These are phyloP conservation scores for Ips nitidus DNA, from an alignment of 1,140 invertebrate species.

Conservation along the genomic window DNA sequence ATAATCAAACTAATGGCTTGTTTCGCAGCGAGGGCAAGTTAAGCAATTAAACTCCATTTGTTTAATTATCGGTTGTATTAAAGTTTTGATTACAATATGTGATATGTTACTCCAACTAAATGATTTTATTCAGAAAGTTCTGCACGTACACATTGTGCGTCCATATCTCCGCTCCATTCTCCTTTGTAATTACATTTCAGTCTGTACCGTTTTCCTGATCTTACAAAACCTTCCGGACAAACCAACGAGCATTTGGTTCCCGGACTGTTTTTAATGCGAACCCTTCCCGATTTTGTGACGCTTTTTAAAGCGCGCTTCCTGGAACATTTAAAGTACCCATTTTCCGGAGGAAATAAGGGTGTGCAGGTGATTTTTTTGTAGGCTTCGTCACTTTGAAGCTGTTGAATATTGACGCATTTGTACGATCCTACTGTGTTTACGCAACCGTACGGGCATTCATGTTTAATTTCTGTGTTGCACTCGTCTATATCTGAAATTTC, in stretches of 20 bases:
- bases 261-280: constrained; percentile 25
- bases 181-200: constrained; percentile 25
- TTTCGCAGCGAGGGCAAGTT: no score
- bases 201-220: constrained; percentile 16
- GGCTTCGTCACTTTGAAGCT: constrained; percentile 24
- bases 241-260: constrained; percentile 29
- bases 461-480: constrained; percentile 31
- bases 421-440: constrained; percentile 39
- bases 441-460: constrained; percentile 6
- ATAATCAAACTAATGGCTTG: no score
- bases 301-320: constrained; percentile 19
- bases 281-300: constrained; percentile 3
- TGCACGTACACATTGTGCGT: constrained; percentile 26
- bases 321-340: constrained; percentile 33
- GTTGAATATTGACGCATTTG: constrained; percentile 9
- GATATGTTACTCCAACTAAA: no score
- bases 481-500: constrained; percentile 39
- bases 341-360: constrained; percentile 25
- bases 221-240: constrained; percentile 24
- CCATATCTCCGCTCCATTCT: constrained; percentile 24
- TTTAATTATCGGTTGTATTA: no score
- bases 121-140: background rate
- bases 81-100: no score
- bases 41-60: no score
- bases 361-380: constrained; percentile 17